Conservation (phyloP, 2,888 invertebrate species). For the Tromatobia lineatoria region DNA sequence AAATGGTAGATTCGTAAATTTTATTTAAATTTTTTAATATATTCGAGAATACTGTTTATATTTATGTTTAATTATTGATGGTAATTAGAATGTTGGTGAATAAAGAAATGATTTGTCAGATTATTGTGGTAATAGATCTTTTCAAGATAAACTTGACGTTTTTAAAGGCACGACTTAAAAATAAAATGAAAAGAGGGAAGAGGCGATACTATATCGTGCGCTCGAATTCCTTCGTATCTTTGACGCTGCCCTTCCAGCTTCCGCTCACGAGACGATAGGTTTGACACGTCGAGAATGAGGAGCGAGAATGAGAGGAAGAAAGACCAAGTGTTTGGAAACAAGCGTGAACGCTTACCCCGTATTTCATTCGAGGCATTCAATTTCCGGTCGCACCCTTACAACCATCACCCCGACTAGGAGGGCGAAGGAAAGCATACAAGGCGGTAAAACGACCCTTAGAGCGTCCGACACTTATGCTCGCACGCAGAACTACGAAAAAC, state of each 20-base stretch:
- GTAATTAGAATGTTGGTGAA: background rate
- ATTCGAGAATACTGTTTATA: no score
- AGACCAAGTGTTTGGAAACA: constrained; percentile 44
- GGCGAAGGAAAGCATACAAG: background rate
- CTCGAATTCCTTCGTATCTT: constrained; percentile 28
- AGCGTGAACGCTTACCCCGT: constrained; percentile 68
- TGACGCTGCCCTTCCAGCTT: constrained; percentile 53
- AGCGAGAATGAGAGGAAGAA: constrained; percentile 24
- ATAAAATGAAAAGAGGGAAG: background rate
- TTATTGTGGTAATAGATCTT: background rate
- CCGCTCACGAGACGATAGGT: constrained; percentile 67
- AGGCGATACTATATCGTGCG: background rate
- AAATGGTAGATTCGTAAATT: no score
- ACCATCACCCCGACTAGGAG: constrained; percentile 17
- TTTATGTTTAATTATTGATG: background rate
- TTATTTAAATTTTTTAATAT: no score
- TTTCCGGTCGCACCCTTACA: constrained; percentile 76
- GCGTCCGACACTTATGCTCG: constrained; percentile 32
- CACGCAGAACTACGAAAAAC: constrained; percentile 8
- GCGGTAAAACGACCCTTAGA: constrained; percentile 61
- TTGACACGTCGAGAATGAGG: constrained; percentile 66
- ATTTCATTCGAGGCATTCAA: constrained; percentile 81
- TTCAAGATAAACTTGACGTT: background rate
- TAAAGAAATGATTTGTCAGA: no score
- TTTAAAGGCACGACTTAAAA: background rate